Evolutionary conservation across 1,140 invertebrate genomes (phyloP).

Genomic region (Steinernema feltiae): DNA sequence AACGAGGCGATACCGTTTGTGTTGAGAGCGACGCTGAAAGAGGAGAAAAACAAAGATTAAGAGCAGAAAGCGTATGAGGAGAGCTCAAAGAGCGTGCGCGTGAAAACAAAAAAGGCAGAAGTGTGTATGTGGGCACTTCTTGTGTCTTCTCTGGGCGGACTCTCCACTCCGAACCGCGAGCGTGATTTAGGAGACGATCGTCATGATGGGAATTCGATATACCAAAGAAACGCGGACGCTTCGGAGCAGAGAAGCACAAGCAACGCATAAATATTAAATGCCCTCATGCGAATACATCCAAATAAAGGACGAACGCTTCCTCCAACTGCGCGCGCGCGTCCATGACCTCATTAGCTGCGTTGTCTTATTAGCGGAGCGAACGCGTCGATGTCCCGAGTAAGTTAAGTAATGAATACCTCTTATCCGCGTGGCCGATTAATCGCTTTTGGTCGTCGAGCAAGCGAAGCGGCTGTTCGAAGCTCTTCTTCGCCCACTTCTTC

Average conservation of each 20-base stretch:
- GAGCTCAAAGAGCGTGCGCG: not conserved
- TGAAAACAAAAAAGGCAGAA: not conserved
- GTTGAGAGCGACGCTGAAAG: constrained; percentile 16
- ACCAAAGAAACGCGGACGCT: not conserved
- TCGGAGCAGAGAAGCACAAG: not conserved
- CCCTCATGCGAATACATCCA: constrained; percentile 2
- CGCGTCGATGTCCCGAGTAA: not conserved
- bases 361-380: not conserved
- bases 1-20: constrained; percentile 14
- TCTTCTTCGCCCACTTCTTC: not conserved
- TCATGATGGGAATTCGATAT: constrained; percentile 12
- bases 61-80: not conserved
- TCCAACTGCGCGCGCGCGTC: too few species aligned
- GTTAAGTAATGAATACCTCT: not conserved
- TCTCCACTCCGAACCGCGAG: not conserved
- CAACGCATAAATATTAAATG: constrained; percentile 3
- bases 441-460: not conserved
- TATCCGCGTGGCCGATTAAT: not conserved
- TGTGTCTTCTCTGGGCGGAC: not conserved
- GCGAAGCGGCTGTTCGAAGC: not conserved
- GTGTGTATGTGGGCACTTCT: not conserved
- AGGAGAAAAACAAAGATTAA: constrained; percentile 8
- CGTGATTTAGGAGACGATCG: constrained; percentile 7
- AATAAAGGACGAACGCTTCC: not conserved
- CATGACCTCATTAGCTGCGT: too few species aligned